These are phyloP conservation scores for Chelon auratus DNA, from an alignment of 2,797 vertebrate species.

Conservation along the genomic window DNA sequence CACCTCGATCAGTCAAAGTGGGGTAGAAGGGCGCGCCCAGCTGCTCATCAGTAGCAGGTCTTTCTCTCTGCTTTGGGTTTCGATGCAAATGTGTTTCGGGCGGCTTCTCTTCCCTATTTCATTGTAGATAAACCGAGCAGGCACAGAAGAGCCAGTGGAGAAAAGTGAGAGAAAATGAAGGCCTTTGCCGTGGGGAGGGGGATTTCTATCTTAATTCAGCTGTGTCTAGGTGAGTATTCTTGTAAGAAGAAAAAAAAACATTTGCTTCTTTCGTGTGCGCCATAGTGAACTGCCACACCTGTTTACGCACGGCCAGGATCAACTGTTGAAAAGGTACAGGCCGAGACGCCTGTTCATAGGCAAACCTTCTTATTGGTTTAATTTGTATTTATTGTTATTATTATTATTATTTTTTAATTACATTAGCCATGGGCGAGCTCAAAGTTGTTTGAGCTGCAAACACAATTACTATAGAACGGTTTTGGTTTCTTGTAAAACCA, in stretches of 20 bases:
- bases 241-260: no score
- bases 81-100: constrained; percentile 6
- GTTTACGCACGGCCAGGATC: constrained; percentile 31
- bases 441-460: no score
- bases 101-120: not conserved
- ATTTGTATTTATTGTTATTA: no score
- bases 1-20: constrained; percentile 40
- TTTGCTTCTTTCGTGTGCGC: not conserved
- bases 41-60: not conserved
- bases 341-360: not conserved
- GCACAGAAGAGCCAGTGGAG: not conserved
- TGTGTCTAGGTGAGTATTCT: constrained; percentile 66
- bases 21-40: constrained; percentile 16
- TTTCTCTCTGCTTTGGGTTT: constrained; percentile 35
- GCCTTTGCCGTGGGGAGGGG: constrained; percentile 33
- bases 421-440: no score
- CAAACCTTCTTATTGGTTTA: not conserved
- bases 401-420: no score
- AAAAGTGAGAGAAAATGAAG: not conserved
- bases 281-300: constrained; percentile 60
- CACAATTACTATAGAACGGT: no score
- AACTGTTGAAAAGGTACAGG: not conserved
- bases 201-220: constrained; percentile 4
- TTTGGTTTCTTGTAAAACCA: not conserved
- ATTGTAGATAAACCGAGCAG: not conserved